These are phyloP conservation scores for Plectus sambesii DNA, from an alignment of 1,140 invertebrate genomes.

Conservation along the genomic window DNA sequence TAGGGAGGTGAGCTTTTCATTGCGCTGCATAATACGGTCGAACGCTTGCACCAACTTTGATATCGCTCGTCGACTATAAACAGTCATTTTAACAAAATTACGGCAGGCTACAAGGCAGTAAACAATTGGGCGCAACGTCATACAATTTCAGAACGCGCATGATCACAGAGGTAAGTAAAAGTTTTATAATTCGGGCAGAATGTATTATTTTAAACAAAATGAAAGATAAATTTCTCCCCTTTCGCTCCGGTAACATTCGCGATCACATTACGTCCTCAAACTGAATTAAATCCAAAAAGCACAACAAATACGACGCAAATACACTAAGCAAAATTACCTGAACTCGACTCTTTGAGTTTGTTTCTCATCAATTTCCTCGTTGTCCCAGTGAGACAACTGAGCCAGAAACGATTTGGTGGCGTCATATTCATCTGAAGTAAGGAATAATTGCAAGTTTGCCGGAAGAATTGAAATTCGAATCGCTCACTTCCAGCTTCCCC, in stretches of 20 bases:
- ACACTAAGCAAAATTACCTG: slow-evolving; percentile 47
- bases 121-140: no score
- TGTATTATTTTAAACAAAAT: no score
- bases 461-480: no score
- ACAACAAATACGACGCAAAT: no score
- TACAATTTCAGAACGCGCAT: no score
- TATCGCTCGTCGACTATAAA: slow-evolving; percentile 58
- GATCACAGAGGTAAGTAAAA: no score
- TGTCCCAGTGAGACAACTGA: slow-evolving; percentile 93
- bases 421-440: slow-evolving; percentile 76
- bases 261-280: no score
- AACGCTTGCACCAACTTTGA: slow-evolving; percentile 91
- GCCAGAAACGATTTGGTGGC: slow-evolving; percentile 89
- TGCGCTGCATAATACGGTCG: slow-evolving; percentile 79
- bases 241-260: no score
- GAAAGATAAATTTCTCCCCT: no score
- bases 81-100: slow-evolving; percentile 62
- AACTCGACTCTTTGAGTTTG: slow-evolving; percentile 70
- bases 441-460: no score
- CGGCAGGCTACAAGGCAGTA: slow-evolving; percentile 10
- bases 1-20: slow-evolving; percentile 75
- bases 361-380: slow-evolving; percentile 88
- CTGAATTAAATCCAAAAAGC: no score
- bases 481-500: slow-evolving; percentile 74
- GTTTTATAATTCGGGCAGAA: no score